Percentiles rank a stretch among this genome's conserved stretches.
phyloP scores from a whole-genome alignment of 2,888 invertebrate genomes.

The Sinhomidia bicolor region DNA sequence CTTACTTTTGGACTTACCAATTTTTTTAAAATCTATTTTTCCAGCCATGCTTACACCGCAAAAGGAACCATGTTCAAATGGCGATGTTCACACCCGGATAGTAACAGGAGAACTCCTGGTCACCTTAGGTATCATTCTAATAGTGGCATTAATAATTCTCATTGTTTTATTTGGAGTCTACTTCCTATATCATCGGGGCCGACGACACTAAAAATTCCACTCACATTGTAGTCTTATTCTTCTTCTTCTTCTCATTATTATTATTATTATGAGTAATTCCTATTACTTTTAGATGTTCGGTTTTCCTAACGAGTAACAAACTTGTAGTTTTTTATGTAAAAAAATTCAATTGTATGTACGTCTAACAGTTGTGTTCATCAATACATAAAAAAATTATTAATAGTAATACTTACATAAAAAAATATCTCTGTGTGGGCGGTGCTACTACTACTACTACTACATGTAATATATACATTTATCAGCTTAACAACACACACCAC shows the following conservation, averaged over 20 bases:
- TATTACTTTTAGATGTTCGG: conserved; percentile 29
- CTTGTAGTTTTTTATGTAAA: conserved; percentile 36
- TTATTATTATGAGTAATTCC: conserved; percentile 7
- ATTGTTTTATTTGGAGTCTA: conserved; percentile 80
- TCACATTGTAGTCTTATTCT: conserved; percentile 44
- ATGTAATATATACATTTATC: not conserved
- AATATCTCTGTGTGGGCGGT: not conserved
- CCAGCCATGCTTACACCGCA: conserved; percentile 67
- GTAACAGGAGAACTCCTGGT: conserved; percentile 79
- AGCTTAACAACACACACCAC: conserved; percentile 16
- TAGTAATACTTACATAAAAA: not conserved
- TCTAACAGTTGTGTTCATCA: conserved; percentile 53
- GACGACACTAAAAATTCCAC: conserved; percentile 71
- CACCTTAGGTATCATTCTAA: conserved; percentile 80
- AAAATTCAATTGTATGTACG: not conserved
- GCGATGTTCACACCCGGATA: conserved; percentile 66
- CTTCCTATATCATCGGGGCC: conserved; percentile 79
- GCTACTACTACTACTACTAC: conserved; percentile 21
- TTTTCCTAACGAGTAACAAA: conserved; percentile 54
- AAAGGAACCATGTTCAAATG: conserved; percentile 74
- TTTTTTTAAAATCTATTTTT: conserved; percentile 9
- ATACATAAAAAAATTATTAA: not conserved
- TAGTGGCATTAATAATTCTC: conserved; percentile 80
- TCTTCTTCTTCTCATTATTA: too few relatives aligned
- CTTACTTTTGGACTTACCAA: not conserved